Percentiles rank a stretch among this genome's conserved stretches.
phyloP scores from a whole-genome alignment of 2,888 invertebrate genomes.

The Athalia cordata region DNA sequence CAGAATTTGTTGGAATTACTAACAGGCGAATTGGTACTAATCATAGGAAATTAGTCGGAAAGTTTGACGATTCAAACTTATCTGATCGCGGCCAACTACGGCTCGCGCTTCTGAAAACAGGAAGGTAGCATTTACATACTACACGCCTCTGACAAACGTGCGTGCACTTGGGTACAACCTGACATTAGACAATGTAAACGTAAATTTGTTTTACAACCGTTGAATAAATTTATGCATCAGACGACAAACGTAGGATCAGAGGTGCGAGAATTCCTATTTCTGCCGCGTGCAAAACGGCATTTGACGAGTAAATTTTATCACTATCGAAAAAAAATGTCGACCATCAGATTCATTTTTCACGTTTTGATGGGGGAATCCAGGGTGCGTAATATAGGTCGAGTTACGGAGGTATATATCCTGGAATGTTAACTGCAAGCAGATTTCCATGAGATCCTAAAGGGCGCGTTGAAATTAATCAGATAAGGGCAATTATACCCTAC shows the following conservation, averaged over 20 bases:
- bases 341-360: not conserved
- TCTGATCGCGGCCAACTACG: constrained; percentile 22
- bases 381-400: not conserved
- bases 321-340: too few species aligned
- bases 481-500: constrained; percentile 35
- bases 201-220: not conserved
- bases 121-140: constrained; percentile 20
- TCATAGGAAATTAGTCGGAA: constrained; percentile 44
- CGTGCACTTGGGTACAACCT: constrained; percentile 16
- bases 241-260: too few species aligned
- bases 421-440: constrained; percentile 33
- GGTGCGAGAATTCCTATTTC: too few species aligned
- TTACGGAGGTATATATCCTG: constrained; percentile 17
- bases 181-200: not conserved
- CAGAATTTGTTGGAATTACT: constrained; percentile 44
- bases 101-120: not conserved
- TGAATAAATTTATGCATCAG: too few species aligned
- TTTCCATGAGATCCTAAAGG: constrained; percentile 18
- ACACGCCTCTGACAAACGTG: constrained; percentile 1
- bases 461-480: constrained; percentile 43
- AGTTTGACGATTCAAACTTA: constrained; percentile 45
- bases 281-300: too few species aligned
- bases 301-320: too few species aligned
- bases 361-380: not conserved
- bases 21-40: constrained; percentile 44